Conservation (phyloP, 2,113 vertebrate genomes). For the Riparia riparia region DNA sequence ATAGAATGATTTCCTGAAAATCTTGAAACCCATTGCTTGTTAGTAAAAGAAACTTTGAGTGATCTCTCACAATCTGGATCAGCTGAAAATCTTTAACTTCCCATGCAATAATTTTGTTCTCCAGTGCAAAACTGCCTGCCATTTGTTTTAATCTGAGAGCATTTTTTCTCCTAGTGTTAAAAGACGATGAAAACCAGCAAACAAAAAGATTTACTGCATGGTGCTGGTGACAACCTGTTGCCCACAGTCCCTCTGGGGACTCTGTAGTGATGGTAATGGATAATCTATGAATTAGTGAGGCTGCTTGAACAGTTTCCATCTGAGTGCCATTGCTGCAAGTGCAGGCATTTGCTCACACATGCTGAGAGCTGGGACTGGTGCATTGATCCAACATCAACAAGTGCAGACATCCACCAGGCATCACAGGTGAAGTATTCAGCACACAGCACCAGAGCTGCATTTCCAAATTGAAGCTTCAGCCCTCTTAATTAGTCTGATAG, state of each 20-base stretch:
- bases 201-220: not conserved
- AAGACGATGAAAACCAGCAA: not conserved
- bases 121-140: not conserved
- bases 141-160: not conserved
- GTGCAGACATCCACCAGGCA: not conserved
- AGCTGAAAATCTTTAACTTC: not conserved
- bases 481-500: not conserved
- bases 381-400: not conserved
- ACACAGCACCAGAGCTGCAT: not conserved
- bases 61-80: not conserved
- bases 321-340: accelerated
- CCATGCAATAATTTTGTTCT: not conserved
- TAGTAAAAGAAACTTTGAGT: not conserved
- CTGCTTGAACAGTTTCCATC: not conserved
- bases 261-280: not conserved
- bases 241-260: accelerated
- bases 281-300: not conserved
- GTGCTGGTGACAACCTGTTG: not conserved
- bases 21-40: not conserved
- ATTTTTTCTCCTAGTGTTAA: not conserved
- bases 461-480: not conserved
- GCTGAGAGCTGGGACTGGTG: not conserved
- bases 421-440: not conserved
- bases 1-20: not conserved
- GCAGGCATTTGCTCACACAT: accelerated